A percentile compares a stretch with the other conserved stretches of the same genome.
Evolutionary conservation across 2,888 invertebrate species (phyloP).

Genomic region (Cryptosula pallasiana): DNA sequence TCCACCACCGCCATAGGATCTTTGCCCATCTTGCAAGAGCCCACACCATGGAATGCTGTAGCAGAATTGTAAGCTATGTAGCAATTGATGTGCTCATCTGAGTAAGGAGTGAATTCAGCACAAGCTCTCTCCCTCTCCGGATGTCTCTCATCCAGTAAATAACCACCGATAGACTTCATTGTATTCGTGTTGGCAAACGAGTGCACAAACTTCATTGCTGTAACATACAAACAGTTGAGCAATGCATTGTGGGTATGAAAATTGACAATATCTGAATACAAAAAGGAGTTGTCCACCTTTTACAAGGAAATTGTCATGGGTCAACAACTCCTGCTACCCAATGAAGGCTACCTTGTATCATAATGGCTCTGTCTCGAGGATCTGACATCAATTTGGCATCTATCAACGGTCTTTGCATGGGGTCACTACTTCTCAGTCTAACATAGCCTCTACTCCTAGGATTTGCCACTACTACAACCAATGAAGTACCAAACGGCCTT

Average conservation of each 20-base stretch:
- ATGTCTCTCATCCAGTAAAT: constrained; percentile 1
- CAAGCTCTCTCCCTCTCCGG: background rate
- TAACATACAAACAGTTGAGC: background rate
- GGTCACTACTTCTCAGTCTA: background rate
- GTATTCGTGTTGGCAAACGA: background rate
- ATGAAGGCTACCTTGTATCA: constrained; percentile 15
- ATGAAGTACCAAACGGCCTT: constrained; percentile 24
- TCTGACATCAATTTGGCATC: background rate
- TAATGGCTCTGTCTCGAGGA: background rate
- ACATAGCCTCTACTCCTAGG: constrained; percentile 10
- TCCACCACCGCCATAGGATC: constrained; percentile 13
- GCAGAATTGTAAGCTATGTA: constrained; percentile 11
- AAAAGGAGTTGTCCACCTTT: no score
- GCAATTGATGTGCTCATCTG: constrained; percentile 1
- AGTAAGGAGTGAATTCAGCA: background rate
- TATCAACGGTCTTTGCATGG: background rate
- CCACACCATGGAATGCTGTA: constrained; percentile 25
- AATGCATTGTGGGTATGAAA: no score
- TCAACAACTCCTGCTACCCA: no score
- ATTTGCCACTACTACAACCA: background rate
- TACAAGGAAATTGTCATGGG: no score
- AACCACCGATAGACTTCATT: background rate
- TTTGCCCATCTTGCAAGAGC: constrained; percentile 24
- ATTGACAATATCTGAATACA: no score
- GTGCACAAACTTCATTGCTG: constrained; percentile 6